Conservation (phyloP, 2,113 vertebrate species). For the Fregata magnificens region DNA sequence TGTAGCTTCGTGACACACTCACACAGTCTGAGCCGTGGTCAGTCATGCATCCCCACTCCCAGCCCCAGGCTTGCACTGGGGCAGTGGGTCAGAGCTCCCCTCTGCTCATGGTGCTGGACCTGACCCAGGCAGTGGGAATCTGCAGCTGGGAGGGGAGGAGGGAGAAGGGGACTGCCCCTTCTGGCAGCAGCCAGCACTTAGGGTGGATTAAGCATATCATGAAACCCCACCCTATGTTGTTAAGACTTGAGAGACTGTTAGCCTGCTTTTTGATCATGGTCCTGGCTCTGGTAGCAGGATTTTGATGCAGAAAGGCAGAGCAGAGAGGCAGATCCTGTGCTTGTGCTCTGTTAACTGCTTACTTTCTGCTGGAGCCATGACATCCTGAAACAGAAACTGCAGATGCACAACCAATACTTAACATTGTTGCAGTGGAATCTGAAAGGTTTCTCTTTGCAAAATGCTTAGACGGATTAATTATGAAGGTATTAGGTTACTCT, state of each 20-base stretch:
- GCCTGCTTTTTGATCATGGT: background rate
- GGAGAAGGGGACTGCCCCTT: background rate
- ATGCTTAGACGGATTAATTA: background rate
- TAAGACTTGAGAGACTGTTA: background rate
- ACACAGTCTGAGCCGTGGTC: rapidly evolving
- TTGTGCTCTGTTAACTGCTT: background rate
- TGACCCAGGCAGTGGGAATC: rapidly evolving
- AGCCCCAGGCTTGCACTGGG: rapidly evolving
- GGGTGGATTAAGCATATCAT: background rate
- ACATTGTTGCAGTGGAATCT: background rate
- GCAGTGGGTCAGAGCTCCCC: background rate
- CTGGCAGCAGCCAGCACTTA: background rate
- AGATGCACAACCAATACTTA: background rate
- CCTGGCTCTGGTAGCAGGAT: background rate
- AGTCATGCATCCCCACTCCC: rapidly evolving
- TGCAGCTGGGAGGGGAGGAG: background rate
- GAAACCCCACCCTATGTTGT: background rate
- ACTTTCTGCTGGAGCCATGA: background rate
- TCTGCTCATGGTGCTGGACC: background rate
- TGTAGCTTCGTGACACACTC: background rate
- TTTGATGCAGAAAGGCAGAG: background rate
- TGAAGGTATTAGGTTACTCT: background rate
- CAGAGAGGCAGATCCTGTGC: background rate
- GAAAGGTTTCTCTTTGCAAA: background rate
- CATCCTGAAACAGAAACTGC: background rate